A percentile compares a stretch with the other conserved stretches of the same genome.
Conservation (phyloP, 92 coral and sea anemone species). For the Meandrina meandrites region DNA sequence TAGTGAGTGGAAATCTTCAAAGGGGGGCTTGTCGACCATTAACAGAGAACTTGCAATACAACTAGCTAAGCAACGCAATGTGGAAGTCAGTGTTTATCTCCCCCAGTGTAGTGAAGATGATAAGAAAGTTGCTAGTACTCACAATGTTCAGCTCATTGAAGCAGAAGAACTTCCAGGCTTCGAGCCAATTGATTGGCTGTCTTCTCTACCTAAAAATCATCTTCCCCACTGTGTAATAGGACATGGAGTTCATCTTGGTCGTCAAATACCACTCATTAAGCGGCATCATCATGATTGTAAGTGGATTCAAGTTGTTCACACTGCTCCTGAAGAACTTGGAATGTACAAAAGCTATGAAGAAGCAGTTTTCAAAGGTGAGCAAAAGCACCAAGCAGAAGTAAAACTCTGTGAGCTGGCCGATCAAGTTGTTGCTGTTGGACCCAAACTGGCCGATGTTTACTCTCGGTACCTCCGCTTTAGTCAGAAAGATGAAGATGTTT, state of each 20-base stretch:
- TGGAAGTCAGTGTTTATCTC: constrained; percentile 10
- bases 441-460: constrained; percentile 18
- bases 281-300: neutral
- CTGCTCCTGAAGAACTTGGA: constrained; percentile 25
- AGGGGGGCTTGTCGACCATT: constrained; percentile 19
- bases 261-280: constrained; percentile 1
- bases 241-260: constrained; percentile 19
- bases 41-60: constrained; percentile 17
- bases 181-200: constrained; percentile 19
- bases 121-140: neutral
- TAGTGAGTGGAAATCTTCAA: constrained; percentile 10
- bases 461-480: neutral
- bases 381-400: constrained; percentile 9
- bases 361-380: neutral
- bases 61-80: constrained; percentile 2
- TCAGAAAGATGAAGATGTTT: neutral
- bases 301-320: constrained; percentile 26
- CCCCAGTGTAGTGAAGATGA: constrained; percentile 11
- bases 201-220: neutral
- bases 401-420: constrained; percentile 17
- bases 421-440: constrained; percentile 27
- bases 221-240: constrained; percentile 1
- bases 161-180: neutral
- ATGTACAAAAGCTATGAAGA: constrained; percentile 19
- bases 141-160: constrained; percentile 4